Evolutionary conservation across 2,113 vertebrate species (phyloP), one percentile per base, ranked within the genome.

Genomic region (Perca flavescens): DNA sequence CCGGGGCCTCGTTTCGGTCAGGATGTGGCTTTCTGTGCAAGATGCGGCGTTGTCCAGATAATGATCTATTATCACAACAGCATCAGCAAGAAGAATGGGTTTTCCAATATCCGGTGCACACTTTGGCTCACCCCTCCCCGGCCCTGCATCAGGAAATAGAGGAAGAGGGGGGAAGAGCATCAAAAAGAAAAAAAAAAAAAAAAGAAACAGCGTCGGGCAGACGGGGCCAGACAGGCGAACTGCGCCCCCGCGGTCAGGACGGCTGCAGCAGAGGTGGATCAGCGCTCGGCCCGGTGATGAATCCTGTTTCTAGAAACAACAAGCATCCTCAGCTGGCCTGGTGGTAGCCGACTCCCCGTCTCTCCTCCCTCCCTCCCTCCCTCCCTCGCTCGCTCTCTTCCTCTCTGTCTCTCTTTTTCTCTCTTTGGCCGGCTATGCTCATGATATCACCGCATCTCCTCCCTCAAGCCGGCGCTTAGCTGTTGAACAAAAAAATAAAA

Each of bases 41-140:
- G 74, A 70, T 52, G 83, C 77, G 74, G 73, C 84, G 77, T 31
- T 36, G 85, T 75, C 58, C 89, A 22, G 86, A 91, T 87, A 79
- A 85, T 76, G 34, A 88, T 91, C 88, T 88, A 80, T 86, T 77
- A 89, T 93, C 85, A 79, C 80, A 82, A 79, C 88, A 84, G 89
- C 90, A 91, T 86, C 88, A 80, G 88, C 82, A 61, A 90, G 91
- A 88, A 92, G 93, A 92, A 91, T 93, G 92, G 93, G 57, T 93
- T 94, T 94, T 92, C 93, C 94, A 93, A 94, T 94, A 94, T 94
- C 94, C 93, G 94, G 94, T 94, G 88, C 91, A 92, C 91, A 91
- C 89, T 94, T 93, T 77, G 88, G 88, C 89, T 92, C 91, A 70
- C 83, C 89, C 87, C 91, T 85, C 84, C 93, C 88, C 70, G 82